Conservation (phyloP, 2,797 vertebrate genomes). For the Ptychadena robeensis region DNA sequence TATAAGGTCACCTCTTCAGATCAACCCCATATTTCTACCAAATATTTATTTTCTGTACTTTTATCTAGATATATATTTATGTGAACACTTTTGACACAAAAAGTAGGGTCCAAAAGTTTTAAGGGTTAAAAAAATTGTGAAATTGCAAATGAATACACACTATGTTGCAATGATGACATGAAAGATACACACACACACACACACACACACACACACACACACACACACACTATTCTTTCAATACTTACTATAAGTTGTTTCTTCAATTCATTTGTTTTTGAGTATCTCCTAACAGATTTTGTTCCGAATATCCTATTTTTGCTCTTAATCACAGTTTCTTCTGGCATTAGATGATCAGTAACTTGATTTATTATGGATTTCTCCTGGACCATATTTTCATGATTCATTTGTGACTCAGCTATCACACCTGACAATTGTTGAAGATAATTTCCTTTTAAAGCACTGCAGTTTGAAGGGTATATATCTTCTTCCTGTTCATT, state of each 20-base stretch:
- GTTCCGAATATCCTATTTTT: background rate
- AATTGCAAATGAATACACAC: no score
- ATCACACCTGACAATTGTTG: background rate
- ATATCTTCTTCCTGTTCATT: constrained; percentile 29
- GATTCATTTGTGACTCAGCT: background rate
- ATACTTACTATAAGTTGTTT: constrained; percentile 12
- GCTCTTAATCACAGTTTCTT: background rate
- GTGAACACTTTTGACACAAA: no score
- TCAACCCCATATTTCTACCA: no score
- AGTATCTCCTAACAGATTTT: background rate
- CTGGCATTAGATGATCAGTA: background rate
- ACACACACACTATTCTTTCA: background rate
- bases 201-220: no score
- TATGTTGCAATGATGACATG: no score
- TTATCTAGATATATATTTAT: no score
- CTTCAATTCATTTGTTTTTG: background rate
- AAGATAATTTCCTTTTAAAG: background rate
- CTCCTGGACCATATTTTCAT: background rate
- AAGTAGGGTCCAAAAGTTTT: no score
- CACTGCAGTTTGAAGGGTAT: constrained; percentile 6
- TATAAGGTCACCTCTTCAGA: no score
- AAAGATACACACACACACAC: no score
- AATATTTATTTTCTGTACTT: no score
- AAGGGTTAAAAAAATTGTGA: no score
- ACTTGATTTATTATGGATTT: background rate